Percentiles rank a stretch among this genome's conserved stretches.
phyloP scores from a whole-genome alignment of 2,113 vertebrate species.

The Pitta sordida region DNA sequence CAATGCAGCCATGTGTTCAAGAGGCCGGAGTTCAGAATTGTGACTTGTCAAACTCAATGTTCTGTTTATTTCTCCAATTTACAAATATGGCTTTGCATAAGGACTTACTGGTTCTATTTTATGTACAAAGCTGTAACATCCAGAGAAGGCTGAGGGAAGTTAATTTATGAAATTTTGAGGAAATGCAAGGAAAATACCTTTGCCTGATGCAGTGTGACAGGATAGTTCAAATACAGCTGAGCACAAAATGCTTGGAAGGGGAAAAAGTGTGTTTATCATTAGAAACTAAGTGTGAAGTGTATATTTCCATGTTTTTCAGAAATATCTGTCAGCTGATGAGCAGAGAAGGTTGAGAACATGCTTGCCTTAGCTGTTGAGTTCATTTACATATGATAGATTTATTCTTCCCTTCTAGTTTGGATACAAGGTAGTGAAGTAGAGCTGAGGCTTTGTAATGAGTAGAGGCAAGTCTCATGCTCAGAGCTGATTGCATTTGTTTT shows the following conservation, averaged over 20 bases:
- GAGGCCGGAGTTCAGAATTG: neutral
- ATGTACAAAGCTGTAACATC: neutral
- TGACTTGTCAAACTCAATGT: fast-evolving
- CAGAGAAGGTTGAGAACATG: neutral
- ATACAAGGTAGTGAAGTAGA: neutral
- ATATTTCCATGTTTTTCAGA: neutral
- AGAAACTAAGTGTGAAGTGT: neutral
- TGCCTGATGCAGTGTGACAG: neutral
- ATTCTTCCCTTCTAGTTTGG: neutral
- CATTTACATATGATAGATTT: neutral
- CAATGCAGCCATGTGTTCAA: fast-evolving
- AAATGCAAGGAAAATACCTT: fast-evolving
- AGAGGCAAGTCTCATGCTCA: neutral
- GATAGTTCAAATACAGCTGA: neutral
- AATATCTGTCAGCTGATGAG: neutral
- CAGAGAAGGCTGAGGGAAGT: neutral
- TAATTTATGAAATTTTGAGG: neutral
- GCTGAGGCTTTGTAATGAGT: neutral
- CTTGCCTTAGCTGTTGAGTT: neutral
- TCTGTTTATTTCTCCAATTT: neutral
- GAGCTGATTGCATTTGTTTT: neutral
- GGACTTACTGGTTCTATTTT: neutral
- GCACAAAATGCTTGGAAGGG: neutral
- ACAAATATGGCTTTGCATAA: neutral
- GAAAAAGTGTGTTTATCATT: neutral